Percentiles rank a stretch among this genome's conserved stretches.
Conservation (phyloP, 2,113 vertebrate species). For the Rhipidura dahli region DNA sequence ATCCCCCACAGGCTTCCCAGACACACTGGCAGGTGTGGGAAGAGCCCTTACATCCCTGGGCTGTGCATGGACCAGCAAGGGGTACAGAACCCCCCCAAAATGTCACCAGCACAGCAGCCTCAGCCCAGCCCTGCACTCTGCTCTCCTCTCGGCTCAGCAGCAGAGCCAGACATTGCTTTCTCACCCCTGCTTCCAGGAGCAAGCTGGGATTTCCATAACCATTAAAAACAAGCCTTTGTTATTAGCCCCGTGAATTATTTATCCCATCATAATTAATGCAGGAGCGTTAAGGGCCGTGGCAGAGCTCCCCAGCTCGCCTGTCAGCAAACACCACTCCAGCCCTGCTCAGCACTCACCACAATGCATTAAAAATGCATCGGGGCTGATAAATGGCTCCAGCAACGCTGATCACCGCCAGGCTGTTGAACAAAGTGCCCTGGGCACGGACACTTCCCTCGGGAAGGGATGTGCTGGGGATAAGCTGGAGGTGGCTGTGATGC, state of each 20-base stretch:
- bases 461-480: background rate
- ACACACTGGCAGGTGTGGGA: background rate
- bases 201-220: background rate
- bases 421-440: background rate
- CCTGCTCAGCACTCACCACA: background rate
- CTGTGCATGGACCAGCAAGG: background rate
- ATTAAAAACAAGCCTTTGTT: constrained; percentile 27
- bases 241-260: constrained; percentile 43
- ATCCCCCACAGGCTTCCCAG: accelerated
- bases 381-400: background rate
- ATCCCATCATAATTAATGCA: constrained; percentile 29
- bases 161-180: background rate
- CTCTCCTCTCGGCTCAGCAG: background rate
- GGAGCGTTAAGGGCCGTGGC: background rate
- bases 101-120: background rate
- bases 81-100: background rate
- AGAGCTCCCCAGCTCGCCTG: background rate
- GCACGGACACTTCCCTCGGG: background rate
- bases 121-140: background rate
- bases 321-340: background rate
- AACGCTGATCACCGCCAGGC: accelerated
- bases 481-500: background rate
- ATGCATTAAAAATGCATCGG: constrained; percentile 15
- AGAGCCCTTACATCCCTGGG: accelerated
- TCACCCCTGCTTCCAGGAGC: background rate